These are phyloP conservation scores for Limnephilus marmoratus DNA, from an alignment of 2,888 invertebrate genomes.

Conservation along the genomic window DNA sequence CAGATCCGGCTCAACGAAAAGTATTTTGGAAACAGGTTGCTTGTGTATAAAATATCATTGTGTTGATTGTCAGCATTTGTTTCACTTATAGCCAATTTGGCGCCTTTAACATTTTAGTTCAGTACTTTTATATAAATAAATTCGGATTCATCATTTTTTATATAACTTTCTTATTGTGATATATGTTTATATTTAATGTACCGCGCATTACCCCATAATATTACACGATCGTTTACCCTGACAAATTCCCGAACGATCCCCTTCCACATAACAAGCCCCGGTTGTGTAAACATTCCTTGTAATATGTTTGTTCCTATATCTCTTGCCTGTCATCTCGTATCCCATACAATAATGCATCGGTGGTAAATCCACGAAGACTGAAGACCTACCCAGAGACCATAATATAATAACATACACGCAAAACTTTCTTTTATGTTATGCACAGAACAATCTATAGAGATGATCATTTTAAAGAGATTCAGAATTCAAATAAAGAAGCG, in stretches of 20 bases:
- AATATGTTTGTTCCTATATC: conserved; percentile 54
- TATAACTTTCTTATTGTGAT: too few species aligned
- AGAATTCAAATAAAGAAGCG: background rate
- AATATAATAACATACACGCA: too few species aligned
- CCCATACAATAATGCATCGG: conserved; percentile 39
- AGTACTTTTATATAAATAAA: too few species aligned
- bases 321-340: conserved; percentile 46
- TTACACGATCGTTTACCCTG: background rate
- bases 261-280: background rate
- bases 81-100: too few species aligned
- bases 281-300: conserved; percentile 47
- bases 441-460: background rate
- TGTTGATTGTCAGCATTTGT: too few species aligned
- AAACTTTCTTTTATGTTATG: background rate
- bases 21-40: too few species aligned
- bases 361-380: background rate
- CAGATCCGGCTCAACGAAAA: too few species aligned
- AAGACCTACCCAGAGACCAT: background rate
- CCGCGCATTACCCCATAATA: background rate
- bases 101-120: too few species aligned
- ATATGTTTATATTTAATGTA: background rate
- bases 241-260: conserved; percentile 1
- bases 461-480: background rate
- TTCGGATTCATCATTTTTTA: too few species aligned
- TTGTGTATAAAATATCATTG: too few species aligned